Base-by-base conservation (phyloP, 2,113 vertebrate species). In the mouse (Mus musculus) region DNA sequence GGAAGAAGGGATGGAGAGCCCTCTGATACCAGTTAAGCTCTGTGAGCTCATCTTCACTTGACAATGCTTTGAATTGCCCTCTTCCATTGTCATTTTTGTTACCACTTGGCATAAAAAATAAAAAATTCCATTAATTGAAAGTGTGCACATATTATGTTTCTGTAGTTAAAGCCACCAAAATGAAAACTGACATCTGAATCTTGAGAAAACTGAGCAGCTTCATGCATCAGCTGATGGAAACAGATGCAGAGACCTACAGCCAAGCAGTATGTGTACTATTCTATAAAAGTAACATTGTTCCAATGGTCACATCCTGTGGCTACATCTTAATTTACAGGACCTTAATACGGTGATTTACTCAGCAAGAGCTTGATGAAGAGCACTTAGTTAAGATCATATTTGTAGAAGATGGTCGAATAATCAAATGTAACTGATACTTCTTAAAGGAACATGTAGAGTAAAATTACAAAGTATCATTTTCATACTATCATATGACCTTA, bases 391-490 rank as follows among this genome's bases (percentile, higher is more conserved):
- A 75, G 39, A 71, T 56, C 24, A 78, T 5, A 26, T 33, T 17
- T 59, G 28, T 78, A 5, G 39, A n/a, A 10, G 1, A 1, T 39
- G 8, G 9, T 0, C 6, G 5, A 12, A 1, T 77, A 49, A 28
- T 30, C 1, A 30, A 75, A 42, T 61, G 11, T 54, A 24, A 63
- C 8, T 49, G 0, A 30, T 69, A 5, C 2, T 81, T 71, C 39
- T 13, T 39, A 88, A 87, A 95, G 5, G 6, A 33, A 33, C 14
- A 54, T 20, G 16, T 6, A 52, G 17, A 52, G 6, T 54, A 54
- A 19, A 78, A 33, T 33, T 33, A 33, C 19, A 78, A 19, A 33
- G 12, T 78, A 33, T 7, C 24, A 54, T 33, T 33, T 54, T 30
- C 16, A 52, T 19, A 78, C 28, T 52, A 9, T 52, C 76, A 52